A percentile compares a stretch with the other conserved stretches of the same genome.
These are phyloP conservation scores for Heliconius cydno DNA, from an alignment of 2,888 invertebrate species.

Conservation along the genomic window DNA sequence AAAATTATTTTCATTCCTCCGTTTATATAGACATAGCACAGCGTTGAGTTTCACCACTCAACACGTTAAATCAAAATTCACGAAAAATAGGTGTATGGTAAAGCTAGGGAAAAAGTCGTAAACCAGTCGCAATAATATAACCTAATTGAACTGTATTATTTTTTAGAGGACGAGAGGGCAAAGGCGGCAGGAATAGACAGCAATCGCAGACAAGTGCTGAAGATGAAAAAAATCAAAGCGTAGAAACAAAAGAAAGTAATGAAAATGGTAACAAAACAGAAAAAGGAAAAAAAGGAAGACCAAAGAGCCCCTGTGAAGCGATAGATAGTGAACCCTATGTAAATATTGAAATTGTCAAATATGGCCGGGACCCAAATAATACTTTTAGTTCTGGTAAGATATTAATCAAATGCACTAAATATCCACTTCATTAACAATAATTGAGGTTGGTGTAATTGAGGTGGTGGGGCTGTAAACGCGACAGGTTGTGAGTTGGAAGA, in stretches of 20 bases:
- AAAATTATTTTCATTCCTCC: no score
- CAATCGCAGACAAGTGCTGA: conserved; percentile 56
- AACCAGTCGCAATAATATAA: not conserved
- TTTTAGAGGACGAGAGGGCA: conserved; percentile 75
- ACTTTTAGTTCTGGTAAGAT: conserved; percentile 87
- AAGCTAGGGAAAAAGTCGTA: not conserved
- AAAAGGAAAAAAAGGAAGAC: conserved; percentile 74
- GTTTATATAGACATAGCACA: not conserved
- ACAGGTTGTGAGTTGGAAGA: not conserved
- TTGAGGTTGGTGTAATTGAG: no score
- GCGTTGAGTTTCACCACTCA: not conserved
- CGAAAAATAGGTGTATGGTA: no score
- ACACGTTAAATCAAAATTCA: no score
- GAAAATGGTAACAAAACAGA: conserved; percentile 63
- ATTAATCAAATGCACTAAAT: not conserved
- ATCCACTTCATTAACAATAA: not conserved
- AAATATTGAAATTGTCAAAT: conserved; percentile 87
- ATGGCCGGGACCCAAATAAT: conserved; percentile 87
- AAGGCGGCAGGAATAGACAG: conserved; percentile 69
- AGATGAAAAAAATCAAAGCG: conserved; percentile 52
- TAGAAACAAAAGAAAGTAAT: conserved; percentile 51
- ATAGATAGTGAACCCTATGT: conserved; percentile 86
- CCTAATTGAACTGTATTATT: not conserved
- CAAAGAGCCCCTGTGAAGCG: conserved; percentile 87
- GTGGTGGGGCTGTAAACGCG: not conserved